Conservation (phyloP, 2,113 vertebrate genomes). For the Heterochromis multidens region DNA sequence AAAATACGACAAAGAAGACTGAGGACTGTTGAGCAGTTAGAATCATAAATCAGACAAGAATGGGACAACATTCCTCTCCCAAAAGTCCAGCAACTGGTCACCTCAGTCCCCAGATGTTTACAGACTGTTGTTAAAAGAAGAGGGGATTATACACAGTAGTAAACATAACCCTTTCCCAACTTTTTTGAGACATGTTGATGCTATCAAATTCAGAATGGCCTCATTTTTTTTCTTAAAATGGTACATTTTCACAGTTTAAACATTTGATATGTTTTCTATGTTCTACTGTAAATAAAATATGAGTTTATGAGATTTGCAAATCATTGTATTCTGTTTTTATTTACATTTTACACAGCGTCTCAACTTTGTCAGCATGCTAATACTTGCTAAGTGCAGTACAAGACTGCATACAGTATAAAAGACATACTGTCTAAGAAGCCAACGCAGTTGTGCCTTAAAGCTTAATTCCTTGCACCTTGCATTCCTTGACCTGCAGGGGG, state of each 20-base stretch:
- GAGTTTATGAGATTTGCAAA: not conserved
- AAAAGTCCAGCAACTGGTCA: not conserved
- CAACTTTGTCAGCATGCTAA: not conserved
- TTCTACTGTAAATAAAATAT: too few relatives aligned
- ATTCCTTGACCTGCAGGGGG: not conserved
- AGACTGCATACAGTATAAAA: not conserved
- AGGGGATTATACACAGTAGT: not conserved
- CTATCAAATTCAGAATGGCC: not conserved
- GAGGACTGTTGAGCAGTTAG: not conserved
- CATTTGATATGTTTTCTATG: too few relatives aligned
- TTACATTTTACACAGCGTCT: not conserved
- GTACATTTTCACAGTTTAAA: too few relatives aligned
- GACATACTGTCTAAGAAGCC: not conserved
- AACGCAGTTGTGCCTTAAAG: not conserved
- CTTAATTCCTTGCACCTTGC: too few relatives aligned
- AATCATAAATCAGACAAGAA: not conserved
- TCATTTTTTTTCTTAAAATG: not conserved
- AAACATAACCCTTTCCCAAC: not conserved
- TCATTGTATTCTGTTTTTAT: not conserved
- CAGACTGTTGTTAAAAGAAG: not conserved
- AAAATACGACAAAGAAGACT: accelerated
- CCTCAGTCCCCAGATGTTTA: not conserved
- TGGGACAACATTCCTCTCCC: not conserved
- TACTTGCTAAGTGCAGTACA: not conserved
- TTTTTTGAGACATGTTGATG: not conserved